These are phyloP conservation scores for Parapsyche elsis DNA, from an alignment of 1,140 invertebrate genomes.

Conservation along the genomic window DNA sequence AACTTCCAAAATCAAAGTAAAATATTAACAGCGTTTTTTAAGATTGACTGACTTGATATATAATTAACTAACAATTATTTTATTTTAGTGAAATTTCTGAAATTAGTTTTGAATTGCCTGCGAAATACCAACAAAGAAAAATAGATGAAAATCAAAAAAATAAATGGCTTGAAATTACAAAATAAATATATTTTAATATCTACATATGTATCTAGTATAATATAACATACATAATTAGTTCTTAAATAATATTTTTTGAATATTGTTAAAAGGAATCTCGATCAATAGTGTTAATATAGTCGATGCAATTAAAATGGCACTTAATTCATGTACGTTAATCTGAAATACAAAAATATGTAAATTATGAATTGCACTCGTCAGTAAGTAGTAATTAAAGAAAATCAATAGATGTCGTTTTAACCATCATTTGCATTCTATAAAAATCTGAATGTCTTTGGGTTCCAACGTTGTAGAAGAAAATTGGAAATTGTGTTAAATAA, in stretches of 20 bases:
- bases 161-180: background rate
- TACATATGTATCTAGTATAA: too few relatives aligned
- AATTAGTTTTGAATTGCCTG: background rate
- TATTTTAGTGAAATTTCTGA: too few relatives aligned
- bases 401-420: constrained; percentile 57
- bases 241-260: constrained; percentile 66
- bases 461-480: constrained; percentile 71
- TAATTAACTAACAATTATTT: too few relatives aligned
- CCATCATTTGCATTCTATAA: constrained; percentile 63
- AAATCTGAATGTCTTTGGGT: constrained; percentile 65
- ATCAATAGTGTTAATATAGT: constrained; percentile 61
- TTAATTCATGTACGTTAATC: constrained; percentile 63
- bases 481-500: constrained; percentile 71
- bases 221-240: constrained; percentile 42
- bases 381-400: too few relatives aligned
- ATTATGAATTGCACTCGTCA: background rate
- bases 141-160: background rate
- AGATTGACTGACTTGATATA: too few relatives aligned
- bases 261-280: constrained; percentile 66
- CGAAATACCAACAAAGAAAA: background rate
- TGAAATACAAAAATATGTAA: constrained; percentile 55
- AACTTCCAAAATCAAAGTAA: background rate
- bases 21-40: background rate
- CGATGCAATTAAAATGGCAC: constrained; percentile 60
- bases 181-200: constrained; percentile 17